phyloP scores from a whole-genome alignment of 2,113 vertebrate species.

The Podarcis raffonei region DNA sequence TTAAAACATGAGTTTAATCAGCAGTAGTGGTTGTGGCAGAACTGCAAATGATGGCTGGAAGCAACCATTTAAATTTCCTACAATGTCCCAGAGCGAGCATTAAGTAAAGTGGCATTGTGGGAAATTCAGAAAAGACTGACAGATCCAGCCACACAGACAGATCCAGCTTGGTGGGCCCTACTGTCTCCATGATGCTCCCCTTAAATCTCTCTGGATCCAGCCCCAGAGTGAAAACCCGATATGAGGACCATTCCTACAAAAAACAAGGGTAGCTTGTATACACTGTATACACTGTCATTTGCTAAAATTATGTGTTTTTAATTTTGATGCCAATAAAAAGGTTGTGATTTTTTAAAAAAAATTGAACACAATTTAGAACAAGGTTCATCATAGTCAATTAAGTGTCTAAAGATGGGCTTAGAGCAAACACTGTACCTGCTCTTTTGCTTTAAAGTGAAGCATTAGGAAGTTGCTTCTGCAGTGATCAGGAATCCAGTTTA shows the following conservation, averaged over 20 bases:
- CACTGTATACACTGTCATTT: too few species aligned
- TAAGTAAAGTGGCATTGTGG: neutral
- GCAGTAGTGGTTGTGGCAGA: neutral
- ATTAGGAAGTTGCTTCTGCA: neutral
- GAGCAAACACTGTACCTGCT: neutral
- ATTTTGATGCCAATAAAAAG: neutral
- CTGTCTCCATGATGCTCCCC: too few species aligned
- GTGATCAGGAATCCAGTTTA: neutral
- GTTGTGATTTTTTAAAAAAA: slow-evolving; percentile 15
- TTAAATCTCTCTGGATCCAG: neutral
- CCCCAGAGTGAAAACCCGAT: neutral
- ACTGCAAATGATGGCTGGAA: neutral
- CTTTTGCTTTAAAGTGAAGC: slow-evolving; percentile 18
- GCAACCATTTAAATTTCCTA: neutral
- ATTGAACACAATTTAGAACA: slow-evolving; percentile 1
- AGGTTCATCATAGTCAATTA: neutral
- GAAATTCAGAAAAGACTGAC: neutral
- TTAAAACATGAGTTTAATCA: neutral
- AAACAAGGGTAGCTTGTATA: neutral
- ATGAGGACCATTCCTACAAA: neutral
- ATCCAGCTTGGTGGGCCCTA: too few species aligned
- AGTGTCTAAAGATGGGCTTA: slow-evolving; percentile 22
- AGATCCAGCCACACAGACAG: neutral
- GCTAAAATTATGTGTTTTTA: neutral
- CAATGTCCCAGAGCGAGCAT: neutral